Evolutionary conservation across 2,888 invertebrate genomes (phyloP).

Genomic region (Dendrolimus pini): DNA sequence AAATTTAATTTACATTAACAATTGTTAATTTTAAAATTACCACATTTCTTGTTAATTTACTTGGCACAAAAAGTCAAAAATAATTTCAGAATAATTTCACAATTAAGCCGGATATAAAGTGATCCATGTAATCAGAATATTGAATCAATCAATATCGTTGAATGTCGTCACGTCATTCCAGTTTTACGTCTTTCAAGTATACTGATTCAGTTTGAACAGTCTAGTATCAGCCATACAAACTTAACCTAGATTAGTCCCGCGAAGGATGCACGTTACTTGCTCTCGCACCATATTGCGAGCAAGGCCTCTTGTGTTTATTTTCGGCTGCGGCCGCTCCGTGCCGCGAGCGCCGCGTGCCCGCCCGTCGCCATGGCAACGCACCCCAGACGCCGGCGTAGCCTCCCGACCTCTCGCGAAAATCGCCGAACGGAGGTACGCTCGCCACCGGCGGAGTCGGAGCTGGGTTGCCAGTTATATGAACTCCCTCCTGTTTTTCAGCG

Average conservation of each 20-base stretch:
- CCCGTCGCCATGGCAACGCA: constrained; percentile 58
- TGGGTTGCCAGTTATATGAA: background rate
- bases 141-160: no score
- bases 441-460: constrained; percentile 16
- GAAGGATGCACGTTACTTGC: background rate
- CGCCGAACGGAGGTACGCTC: constrained; percentile 24
- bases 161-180: no score
- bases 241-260: background rate
- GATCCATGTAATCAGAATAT: no score
- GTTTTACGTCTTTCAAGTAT: no score
- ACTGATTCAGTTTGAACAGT: no score
- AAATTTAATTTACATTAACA: no score
- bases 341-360: constrained; percentile 47
- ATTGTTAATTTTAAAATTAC: no score
- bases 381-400: constrained; percentile 56
- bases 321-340: constrained; percentile 48
- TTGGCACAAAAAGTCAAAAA: no score
- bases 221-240: no score
- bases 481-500: background rate
- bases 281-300: constrained; percentile 8
- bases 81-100: no score
- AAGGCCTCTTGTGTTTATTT: constrained; percentile 62
- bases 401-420: constrained; percentile 34
- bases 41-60: no score
- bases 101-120: no score